Conservation (phyloP, 2,888 invertebrate species). For the Pollenia amentaria region DNA sequence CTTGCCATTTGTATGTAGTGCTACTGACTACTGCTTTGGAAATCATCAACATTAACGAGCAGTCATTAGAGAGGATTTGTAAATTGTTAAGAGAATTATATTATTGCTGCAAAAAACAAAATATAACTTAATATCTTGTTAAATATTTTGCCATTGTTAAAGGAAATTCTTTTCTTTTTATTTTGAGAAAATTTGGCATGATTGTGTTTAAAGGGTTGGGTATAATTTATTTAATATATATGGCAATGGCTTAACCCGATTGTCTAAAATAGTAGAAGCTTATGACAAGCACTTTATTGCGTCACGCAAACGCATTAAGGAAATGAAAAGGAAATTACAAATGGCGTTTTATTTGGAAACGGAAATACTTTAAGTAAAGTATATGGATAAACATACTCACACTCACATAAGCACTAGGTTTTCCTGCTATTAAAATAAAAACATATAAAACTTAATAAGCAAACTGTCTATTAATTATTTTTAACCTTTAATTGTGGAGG, state of each 20-base stretch:
- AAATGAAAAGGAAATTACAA: constrained; percentile 75
- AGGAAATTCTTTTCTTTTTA: background rate
- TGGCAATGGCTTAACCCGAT: background rate
- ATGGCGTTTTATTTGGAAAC: constrained; percentile 66
- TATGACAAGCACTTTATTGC: background rate
- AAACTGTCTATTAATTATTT: no score
- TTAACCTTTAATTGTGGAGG: no score
- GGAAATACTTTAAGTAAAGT: constrained; percentile 44
- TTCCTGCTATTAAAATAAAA: background rate
- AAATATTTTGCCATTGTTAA: constrained; percentile 23
- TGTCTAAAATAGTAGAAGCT: background rate
- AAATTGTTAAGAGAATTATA: constrained; percentile 58
- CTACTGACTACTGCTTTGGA: background rate
- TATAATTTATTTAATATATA: constrained; percentile 26
- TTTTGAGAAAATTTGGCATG: background rate
- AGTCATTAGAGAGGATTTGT: constrained; percentile 56
- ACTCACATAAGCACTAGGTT: background rate
- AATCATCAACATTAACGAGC: constrained; percentile 66
- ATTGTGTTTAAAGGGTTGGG: background rate
- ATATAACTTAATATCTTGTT: constrained; percentile 41
- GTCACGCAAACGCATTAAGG: constrained; percentile 71
- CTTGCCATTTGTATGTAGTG: background rate
- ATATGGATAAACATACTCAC: background rate
- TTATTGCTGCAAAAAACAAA: constrained; percentile 23
- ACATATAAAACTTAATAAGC: no score